Evolutionary conservation across 1,140 invertebrate genomes (phyloP).

Genomic region (Marisa cornuarietis): DNA sequence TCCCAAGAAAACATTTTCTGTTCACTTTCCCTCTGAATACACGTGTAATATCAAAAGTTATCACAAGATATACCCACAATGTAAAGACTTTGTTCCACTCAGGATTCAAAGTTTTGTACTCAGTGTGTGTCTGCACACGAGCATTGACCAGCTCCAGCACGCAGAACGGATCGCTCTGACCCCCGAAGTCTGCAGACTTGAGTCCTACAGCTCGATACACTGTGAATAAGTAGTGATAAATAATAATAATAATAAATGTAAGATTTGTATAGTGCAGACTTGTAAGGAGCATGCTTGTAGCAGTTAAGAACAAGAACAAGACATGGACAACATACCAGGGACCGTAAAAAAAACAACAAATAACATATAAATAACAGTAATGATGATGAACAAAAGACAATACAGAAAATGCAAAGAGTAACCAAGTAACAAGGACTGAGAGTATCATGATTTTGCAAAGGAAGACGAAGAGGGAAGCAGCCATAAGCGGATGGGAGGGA

Average conservation of each 20-base stretch:
- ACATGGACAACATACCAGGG: background rate
- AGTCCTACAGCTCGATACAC: constrained; percentile 62
- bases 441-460: too few relatives aligned
- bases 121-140: constrained; percentile 95
- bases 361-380: background rate
- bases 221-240: constrained; percentile 30
- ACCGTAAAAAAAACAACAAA: background rate
- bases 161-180: constrained; percentile 91
- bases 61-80: constrained; percentile 79
- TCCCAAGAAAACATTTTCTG: too few relatives aligned
- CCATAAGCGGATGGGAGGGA: too few relatives aligned
- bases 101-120: constrained; percentile 96
- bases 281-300: too few relatives aligned
- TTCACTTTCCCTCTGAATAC: too few relatives aligned
- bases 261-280: too few relatives aligned
- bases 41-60: too few relatives aligned
- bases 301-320: too few relatives aligned
- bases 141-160: constrained; percentile 95
- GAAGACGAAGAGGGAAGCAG: too few relatives aligned
- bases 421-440: background rate
- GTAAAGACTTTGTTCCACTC: constrained; percentile 99
- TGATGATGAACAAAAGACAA: too few relatives aligned
- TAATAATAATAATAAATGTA: background rate
- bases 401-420: background rate
- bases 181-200: constrained; percentile 63